phyloP scores from a whole-genome alignment of 2,797 vertebrate genomes.

The Rhinophrynus dorsalis region DNA sequence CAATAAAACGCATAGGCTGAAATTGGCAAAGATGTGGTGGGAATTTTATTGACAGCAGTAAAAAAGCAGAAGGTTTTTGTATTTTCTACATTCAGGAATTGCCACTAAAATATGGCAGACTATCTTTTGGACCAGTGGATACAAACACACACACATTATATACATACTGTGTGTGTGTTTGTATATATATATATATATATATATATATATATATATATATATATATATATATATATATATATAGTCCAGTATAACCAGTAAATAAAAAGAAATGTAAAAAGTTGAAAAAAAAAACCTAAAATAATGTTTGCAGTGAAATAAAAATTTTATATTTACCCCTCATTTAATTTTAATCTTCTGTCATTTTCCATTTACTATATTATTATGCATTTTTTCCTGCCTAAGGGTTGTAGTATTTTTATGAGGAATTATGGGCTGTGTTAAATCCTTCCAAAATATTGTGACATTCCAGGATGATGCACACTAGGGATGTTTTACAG shows the following conservation, averaged over 20 bases:
- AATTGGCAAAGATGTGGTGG: no score
- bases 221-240: no score
- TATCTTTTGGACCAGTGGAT: no score
- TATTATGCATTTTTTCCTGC: slow-evolving; percentile 3
- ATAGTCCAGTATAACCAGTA: not conserved
- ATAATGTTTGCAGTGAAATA: not conserved
- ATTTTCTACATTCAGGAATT: no score
- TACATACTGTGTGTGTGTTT: no score
- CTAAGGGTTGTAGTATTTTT: slow-evolving; percentile 36
- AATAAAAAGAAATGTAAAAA: not conserved
- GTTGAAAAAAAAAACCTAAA: not conserved
- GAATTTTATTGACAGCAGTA: no score
- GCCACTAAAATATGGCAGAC: no score
- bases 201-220: slow-evolving; percentile 1
- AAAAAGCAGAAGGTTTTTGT: no score
- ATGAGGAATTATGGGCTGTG: slow-evolving; percentile 21
- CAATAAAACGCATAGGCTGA: no score
- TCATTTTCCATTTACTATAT: slow-evolving; percentile 23
- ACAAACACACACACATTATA: no score
- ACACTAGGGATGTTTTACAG: slow-evolving; percentile 31
- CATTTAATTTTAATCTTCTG: slow-evolving; percentile 20
- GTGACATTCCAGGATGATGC: slow-evolving; percentile 21
- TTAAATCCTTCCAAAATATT: slow-evolving; percentile 40
- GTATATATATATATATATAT: no score
- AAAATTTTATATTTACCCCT: not conserved